phyloP scores from a whole-genome alignment of 1,140 invertebrate species.

The Melitaea cinxia region DNA sequence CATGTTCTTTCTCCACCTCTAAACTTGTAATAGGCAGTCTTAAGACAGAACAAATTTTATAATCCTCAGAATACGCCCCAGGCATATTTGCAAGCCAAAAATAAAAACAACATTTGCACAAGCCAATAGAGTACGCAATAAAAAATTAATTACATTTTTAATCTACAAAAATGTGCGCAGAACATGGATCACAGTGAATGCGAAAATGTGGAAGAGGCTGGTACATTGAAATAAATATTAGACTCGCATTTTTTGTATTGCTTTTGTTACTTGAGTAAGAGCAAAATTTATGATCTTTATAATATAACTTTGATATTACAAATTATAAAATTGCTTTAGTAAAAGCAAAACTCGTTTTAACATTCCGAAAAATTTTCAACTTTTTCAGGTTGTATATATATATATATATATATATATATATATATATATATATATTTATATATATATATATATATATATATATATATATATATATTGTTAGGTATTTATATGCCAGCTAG shows the following conservation, averaged over 20 bases:
- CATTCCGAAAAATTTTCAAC: too few relatives aligned
- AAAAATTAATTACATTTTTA: constrained; percentile 81
- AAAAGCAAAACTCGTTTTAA: too few relatives aligned
- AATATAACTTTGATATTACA: too few relatives aligned
- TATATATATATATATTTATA: too few relatives aligned
- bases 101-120: constrained; percentile 72
- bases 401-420: too few relatives aligned
- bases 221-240: background rate
- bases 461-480: too few relatives aligned
- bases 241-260: background rate
- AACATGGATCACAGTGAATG: constrained; percentile 49
- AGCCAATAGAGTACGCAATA: constrained; percentile 72
- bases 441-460: too few relatives aligned
- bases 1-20: constrained; percentile 3
- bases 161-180: constrained; percentile 69
- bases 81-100: constrained; percentile 56
- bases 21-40: constrained; percentile 30
- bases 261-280: too few relatives aligned
- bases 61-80: constrained; percentile 46
- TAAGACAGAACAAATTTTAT: constrained; percentile 53
- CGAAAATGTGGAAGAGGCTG: constrained; percentile 41
- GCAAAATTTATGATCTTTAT: too few relatives aligned
- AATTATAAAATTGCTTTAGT: too few relatives aligned
- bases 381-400: too few relatives aligned
- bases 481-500: too few relatives aligned